phyloP scores from a whole-genome alignment of 2,888 invertebrate genomes.

The Tenthredo amoena region DNA sequence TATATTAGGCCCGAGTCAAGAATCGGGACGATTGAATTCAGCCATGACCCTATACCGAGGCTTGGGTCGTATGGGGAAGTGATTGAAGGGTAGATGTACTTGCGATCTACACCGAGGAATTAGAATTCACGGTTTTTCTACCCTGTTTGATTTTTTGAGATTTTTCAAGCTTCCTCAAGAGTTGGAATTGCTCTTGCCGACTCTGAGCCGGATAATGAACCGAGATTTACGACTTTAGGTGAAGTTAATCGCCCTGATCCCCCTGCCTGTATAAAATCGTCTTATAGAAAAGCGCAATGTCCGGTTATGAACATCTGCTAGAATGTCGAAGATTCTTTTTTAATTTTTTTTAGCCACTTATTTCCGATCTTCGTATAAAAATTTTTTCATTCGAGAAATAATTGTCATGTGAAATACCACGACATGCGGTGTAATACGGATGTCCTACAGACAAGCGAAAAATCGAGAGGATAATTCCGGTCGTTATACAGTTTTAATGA shows the following conservation, averaged over 20 bases:
- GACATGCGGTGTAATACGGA: no score
- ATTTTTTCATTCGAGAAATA: background rate
- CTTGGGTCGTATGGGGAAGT: background rate
- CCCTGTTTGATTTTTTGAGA: background rate
- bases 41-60: no score
- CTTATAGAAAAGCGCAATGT: background rate
- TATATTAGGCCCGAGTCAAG: background rate
- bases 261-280: background rate
- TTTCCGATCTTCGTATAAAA: background rate
- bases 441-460: background rate
- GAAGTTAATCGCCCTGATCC: slow-evolving; percentile 36
- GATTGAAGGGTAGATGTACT: background rate
- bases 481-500: no score
- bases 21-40: slow-evolving; percentile 3
- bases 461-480: background rate
- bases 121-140: background rate
- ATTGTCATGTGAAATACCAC: background rate
- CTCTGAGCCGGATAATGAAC: slow-evolving; percentile 35
- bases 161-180: background rate
- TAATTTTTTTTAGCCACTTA: background rate
- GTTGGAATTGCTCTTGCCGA: background rate
- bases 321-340: background rate
- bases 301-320: background rate
- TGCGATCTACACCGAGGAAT: background rate
- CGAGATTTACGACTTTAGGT: slow-evolving; percentile 39